Base-by-base conservation (phyloP, 2,113 vertebrate species). In the Limnothrissa miodon region DNA sequence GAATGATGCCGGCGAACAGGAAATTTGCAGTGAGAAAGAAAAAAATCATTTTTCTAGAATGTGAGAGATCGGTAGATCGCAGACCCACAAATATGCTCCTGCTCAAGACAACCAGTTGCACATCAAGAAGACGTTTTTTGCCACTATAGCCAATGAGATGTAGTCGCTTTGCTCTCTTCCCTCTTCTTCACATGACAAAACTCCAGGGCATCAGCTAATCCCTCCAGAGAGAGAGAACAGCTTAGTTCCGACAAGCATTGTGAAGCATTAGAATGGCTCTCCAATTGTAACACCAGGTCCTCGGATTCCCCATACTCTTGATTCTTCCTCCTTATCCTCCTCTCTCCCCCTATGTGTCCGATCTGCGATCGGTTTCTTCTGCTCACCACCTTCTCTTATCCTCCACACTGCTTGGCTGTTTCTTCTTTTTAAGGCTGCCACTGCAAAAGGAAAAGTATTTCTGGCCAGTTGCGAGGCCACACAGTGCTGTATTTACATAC, bases 271-370 rank as follows among this genome's bases (percentile, higher is more conserved):
- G 25, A 36, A 10, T 33, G 17, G 33, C 2, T 10, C 33, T 74
- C 33, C 10, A n/a, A n/a, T n/a, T n/a, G n/a, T n/a, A n/a, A 33
- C 13, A 39, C 59, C 56, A 82, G 66, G 25, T 66, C 81, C 42
- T 44, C 19, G 25, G 62, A 21, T 78, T 42, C 59, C 59, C 81
- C 62, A 45, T 3, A 15, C 33, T 45, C 62, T n/a, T 39, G 74
- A 74, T 33, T 74, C 45, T 78, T 48, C 81, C 66, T 78, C 33
- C 66, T 17, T 13, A 33, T 46, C 81, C 82, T 59, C 42, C 81
- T 74, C 82, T 56, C 78, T 80, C 29, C 42, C 78, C 80, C 62
- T 83, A 19, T 74, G 29, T 15, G 25, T 45, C 21, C 45, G 78
- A 2, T 33, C 66, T 74, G 0, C 29, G 13, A 17, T 1, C 13